Evolutionary conservation across 2,113 vertebrate species (phyloP), one percentile per base, ranked within the genome.

Genomic region (Asarcornis scutulata): DNA sequence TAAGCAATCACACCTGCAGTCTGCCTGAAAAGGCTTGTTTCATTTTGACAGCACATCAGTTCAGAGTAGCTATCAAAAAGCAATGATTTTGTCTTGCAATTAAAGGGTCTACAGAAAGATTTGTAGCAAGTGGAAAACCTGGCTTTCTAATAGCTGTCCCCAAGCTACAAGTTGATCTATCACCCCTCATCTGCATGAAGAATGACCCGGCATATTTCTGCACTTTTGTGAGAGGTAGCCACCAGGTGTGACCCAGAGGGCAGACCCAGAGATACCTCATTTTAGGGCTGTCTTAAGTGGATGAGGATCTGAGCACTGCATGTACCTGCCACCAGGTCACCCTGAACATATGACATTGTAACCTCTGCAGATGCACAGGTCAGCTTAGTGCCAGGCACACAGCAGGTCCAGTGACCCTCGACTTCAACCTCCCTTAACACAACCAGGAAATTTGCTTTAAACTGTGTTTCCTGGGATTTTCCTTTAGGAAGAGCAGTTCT

Each of bases 311-410:
- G 26, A 52, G 42, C 34, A 16, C 16, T 36, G 11, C 27, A 7
- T 7, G 23, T 75, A 42, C 63, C 46, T 36, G 29, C 26, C 0
- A 0, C 38, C 5, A 29, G 64, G 15, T 55, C 25, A 40, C 20
- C n/a, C 29, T 42, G 5, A 60, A 72, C 8, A 20, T n/a, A 6
- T 14, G 23, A 38, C 18, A 14, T 3, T 3, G 29, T 34, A 53
- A 36, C 20, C 29, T 40, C 59, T 83, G 44, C 38, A 34, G 44
- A 40, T 8, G 31, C 58, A 58, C 2, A 0, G 17, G 11, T 34
- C 20, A 22, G 25, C n/a, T 34, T 59, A 60, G 29, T 40, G 40
- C 29, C 2, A 1, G 11, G 52, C 36, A 53, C n/a, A 4, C 34
- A 52, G 48, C 42, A 63, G 34, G 42, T 38, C 31, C 22, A 20